A percentile compares a stretch with the other conserved stretches of the same genome.
Evolutionary conservation across 2,113 vertebrate species (phyloP).

Genomic region (Alectura lathami): DNA sequence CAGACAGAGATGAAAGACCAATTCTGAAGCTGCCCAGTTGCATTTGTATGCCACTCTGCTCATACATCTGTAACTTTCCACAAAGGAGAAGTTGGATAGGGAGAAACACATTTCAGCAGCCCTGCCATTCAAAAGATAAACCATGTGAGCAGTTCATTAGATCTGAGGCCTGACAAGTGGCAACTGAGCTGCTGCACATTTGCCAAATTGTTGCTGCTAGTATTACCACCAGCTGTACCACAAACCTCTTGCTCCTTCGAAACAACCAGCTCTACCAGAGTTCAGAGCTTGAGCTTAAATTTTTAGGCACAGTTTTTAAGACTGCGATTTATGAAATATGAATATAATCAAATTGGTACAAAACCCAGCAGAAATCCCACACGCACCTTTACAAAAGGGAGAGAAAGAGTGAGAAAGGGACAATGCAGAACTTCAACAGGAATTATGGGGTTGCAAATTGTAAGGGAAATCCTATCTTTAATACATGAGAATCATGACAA

Average conservation of each 20-base stretch:
- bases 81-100: neutral
- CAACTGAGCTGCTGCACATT: neutral
- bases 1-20: neutral
- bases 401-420: no score
- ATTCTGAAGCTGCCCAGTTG: neutral
- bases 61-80: neutral
- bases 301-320: neutral
- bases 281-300: fast-evolving
- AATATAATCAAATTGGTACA: neutral
- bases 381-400: fast-evolving
- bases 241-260: neutral
- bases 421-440: neutral
- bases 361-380: neutral
- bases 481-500: neutral
- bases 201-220: neutral
- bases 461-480: neutral
- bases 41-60: neutral
- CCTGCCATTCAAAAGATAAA: neutral
- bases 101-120: neutral
- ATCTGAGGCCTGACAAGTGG: neutral
- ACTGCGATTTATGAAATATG: neutral
- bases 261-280: neutral
- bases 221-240: neutral
- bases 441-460: neutral
- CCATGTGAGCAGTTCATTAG: neutral